Base-by-base conservation (phyloP, 2,888 invertebrate species). In the Dione vanillae region DNA sequence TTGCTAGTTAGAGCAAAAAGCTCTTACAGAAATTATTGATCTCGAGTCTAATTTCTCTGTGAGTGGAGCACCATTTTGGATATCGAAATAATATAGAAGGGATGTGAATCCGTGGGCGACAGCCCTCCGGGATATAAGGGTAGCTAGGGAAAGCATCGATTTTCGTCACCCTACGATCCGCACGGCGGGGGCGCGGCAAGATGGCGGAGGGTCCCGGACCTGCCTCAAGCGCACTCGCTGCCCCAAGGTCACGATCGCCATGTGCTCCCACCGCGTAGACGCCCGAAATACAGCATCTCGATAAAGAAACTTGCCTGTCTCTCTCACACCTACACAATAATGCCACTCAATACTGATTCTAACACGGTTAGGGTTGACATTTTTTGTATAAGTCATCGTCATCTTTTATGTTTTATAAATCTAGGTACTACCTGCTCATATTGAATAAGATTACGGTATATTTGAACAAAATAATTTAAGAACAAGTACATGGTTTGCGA, bases 141-240 rank as follows among this genome's bases (percentile, higher is more conserved):
- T 84, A 85, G 84, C 83, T 82, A 88, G 91, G 92, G 90, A 87
- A 85, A 80, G 80, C 87, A 92, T 92, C 92, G 92, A 92, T 93
- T 92, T 93, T 92, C 81, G 90, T 87, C 90, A 90, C 91, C 92
- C 91, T 86, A 86, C 82, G 71, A 68, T 74, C 65, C 73, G 68
- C 71, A 71, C 76, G 75, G 73, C 76, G 80, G 82, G 84, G 80
- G 78, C 78, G 87, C 86, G 87, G 87, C 88, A 88, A 89, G 86
- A 86, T 82, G 85, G 82, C 86, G 89, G 88, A 86, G 91, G 90
- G 91, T 85, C 80, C 90, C 87, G 83, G 89, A 91, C 92, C 92
- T 92, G 83, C 92, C 92, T 90, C 91, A 92, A 85, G 87, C 89
- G 85, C 86, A 81, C 80, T 82, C 84, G 78, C 76, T 77, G 73